Base-by-base conservation (phyloP, 2,113 vertebrate genomes). In the Cryptotis parvus region DNA sequence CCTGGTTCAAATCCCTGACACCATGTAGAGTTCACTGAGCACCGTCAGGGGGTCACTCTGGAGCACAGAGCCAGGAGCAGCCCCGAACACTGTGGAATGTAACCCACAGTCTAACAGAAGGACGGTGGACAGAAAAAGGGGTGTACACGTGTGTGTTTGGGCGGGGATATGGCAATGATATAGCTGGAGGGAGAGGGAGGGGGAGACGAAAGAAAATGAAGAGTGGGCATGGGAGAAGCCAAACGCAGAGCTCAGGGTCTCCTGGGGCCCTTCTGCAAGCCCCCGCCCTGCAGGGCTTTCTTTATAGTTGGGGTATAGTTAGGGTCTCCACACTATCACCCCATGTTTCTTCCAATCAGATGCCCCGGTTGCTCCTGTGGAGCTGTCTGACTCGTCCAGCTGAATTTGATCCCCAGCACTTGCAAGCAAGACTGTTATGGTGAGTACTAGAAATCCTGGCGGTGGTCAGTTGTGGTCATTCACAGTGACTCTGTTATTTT, bases 281-380 rank as follows among this genome's bases (percentile, higher is more conserved):
- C 27, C 33, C 16, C 58, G 66, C 52, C 2, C 8, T 4, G 9
- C 22, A 8, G n/a, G 43, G 29, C 31, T 6, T 63, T 77, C 78
- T 37, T 65, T 15, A 0, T 9, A 0, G 6, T n/a, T n/a, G n/a
- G 55, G 22, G 6, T 37, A 43, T 41, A 4, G 49, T 52, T 37
- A 2, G 11, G 6, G 31, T 74, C 73, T 45, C 70, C 33, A 14
- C 4, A 4, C 11, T 18, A 29, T 39, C 18, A 29, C 16, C 26
- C 66, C 8, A 66, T 49, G 45, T 43, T 24, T 31, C 79, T 58
- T 68, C 29, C 27, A 29, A n/a, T 43, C 43, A 80, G 45, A 49
- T 10, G 45, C 45, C 45, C 45, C 45, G 9, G 45, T 14, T 49
- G 45, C 45, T 49, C 14, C 45, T 14, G 10, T 49, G 45, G 45